Evolutionary conservation across 37 sponge, comb jelly and placozoan genomes (phyloP).

Genomic region (Spongilla lacustris): DNA sequence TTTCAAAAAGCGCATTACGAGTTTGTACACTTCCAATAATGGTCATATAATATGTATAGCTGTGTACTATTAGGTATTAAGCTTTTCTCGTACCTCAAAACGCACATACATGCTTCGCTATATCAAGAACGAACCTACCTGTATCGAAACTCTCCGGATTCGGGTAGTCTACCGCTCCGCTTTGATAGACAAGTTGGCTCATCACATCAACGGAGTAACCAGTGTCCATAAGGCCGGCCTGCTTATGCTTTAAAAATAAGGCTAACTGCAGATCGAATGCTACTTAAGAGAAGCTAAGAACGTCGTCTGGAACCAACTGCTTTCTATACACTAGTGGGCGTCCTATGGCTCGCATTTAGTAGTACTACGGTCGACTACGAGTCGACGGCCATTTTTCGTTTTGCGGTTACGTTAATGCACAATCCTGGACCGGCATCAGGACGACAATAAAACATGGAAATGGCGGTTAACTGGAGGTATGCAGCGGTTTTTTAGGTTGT

Average conservation of each 20-base stretch:
- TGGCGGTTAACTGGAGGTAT: not conserved
- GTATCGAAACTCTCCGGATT: constrained; percentile 63
- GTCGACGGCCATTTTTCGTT: not conserved
- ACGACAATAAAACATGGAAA: not conserved
- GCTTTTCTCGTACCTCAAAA: not conserved
- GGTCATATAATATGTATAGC: no score
- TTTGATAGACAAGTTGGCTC: constrained; percentile 37
- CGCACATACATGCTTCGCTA: no score
- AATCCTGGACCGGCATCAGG: not conserved
- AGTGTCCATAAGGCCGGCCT: not conserved
- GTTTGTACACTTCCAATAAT: no score
- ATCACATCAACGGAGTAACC: constrained; percentile 24
- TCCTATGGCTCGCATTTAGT: not conserved
- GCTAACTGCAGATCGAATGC: not conserved
- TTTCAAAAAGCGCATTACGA: no score
- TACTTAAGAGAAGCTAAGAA: not conserved
- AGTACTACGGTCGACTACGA: not conserved
- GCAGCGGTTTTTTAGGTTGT: not conserved
- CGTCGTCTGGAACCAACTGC: not conserved
- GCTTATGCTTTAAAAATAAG: no score
- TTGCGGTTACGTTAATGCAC: not conserved
- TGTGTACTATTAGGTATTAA: not conserved
- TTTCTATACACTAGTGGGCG: not conserved
- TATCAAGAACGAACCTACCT: constrained; percentile 16
- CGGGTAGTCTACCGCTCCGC: constrained; percentile 21